Evolutionary conservation across 2,113 vertebrate species (phyloP).

Genomic region (Gymnarchus niloticus): DNA sequence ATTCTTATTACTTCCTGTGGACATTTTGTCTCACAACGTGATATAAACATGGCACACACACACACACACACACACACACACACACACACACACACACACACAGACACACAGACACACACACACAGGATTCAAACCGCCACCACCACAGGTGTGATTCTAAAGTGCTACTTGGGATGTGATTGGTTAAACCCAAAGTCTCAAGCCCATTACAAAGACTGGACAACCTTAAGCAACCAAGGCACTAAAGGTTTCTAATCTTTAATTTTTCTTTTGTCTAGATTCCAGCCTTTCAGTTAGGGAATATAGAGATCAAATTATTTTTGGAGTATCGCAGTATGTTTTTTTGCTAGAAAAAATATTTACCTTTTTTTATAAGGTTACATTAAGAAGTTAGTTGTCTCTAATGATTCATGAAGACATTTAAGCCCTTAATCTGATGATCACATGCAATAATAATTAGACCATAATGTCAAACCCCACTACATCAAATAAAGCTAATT

Average conservation of each 20-base stretch:
- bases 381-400: neutral
- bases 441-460: neutral
- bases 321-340: neutral
- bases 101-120: no score
- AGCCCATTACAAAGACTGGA: neutral
- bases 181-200: neutral
- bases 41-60: no score
- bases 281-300: neutral
- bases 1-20: no score
- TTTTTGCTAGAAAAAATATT: neutral
- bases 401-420: neutral
- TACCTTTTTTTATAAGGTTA: neutral
- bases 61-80: no score
- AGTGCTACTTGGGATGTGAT: neutral
- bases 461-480: conserved; percentile 1
- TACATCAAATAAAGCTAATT: conserved; percentile 8
- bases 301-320: neutral
- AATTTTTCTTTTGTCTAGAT: neutral
- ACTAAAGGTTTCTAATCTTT: neutral
- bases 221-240: neutral
- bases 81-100: no score
- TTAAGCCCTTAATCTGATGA: neutral
- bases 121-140: no score
- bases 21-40: no score
- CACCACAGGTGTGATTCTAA: no score